These are phyloP conservation scores for Noctua pronuba DNA, from an alignment of 2,888 invertebrate species.

Conservation along the genomic window DNA sequence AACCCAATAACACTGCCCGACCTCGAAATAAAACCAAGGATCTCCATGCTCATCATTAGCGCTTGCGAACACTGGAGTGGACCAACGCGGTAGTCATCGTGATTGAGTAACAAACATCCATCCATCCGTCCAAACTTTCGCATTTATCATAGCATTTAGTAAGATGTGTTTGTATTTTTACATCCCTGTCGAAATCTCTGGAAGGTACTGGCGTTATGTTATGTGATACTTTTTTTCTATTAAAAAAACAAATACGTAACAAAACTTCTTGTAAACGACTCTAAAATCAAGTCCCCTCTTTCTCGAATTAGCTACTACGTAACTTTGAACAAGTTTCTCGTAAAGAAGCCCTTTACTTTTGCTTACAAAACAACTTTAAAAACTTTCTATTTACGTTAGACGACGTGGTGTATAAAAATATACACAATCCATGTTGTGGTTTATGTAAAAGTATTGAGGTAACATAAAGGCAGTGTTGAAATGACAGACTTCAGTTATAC, in stretches of 20 bases:
- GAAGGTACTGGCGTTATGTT: background rate
- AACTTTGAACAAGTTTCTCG: background rate
- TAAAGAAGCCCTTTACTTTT: background rate
- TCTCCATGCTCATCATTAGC: too few species aligned
- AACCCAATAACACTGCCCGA: too few species aligned
- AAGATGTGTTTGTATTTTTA: background rate
- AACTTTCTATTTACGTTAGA: background rate
- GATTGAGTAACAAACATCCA: too few species aligned
- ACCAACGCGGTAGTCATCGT: background rate
- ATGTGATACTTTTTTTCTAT: background rate
- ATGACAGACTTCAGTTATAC: conserved; percentile 16
- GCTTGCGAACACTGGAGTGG: too few species aligned
- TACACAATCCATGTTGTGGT: background rate
- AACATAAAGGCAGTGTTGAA: background rate
- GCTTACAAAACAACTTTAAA: conserved; percentile 4
- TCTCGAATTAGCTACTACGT: conserved; percentile 1
- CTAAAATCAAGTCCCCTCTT: background rate
- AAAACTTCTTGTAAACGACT: background rate
- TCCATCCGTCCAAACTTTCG: too few species aligned
- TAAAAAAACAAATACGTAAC: background rate
- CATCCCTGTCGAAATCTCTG: background rate
- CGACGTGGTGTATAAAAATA: background rate
- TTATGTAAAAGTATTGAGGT: conserved; percentile 4
- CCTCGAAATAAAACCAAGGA: too few species aligned
- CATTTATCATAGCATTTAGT: background rate